phyloP scores from a whole-genome alignment of 2,797 vertebrate species.

The Rhodeus uyekii region DNA sequence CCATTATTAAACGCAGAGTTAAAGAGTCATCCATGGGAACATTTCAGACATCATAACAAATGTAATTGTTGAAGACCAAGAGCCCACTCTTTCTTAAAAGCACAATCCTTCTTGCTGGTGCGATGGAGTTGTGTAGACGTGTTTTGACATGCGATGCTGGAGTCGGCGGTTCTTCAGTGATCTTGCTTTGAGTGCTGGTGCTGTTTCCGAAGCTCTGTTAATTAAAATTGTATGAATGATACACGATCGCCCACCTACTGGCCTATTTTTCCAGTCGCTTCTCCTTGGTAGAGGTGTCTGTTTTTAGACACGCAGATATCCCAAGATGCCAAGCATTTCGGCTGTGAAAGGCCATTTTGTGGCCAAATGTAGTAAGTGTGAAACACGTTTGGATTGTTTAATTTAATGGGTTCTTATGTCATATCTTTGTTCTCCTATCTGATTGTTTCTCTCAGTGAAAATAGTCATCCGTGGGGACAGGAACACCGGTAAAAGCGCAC shows the following conservation, averaged over 20 bases:
- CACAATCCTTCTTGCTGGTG: no score
- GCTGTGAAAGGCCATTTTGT: neutral
- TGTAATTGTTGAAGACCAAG: neutral
- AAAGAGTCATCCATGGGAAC: neutral
- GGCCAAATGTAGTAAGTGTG: neutral
- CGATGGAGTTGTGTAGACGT: neutral
- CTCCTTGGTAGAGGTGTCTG: conserved; percentile 23
- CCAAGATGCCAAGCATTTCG: neutral
- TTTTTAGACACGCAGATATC: conserved; percentile 4
- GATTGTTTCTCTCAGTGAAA: conserved; percentile 72
- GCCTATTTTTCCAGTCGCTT: conserved; percentile 53
- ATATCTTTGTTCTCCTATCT: neutral
- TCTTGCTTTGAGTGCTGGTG: conserved; percentile 12
- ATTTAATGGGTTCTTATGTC: neutral
- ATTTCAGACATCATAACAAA: neutral
- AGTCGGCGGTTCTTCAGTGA: conserved; percentile 23
- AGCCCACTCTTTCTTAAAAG: neutral
- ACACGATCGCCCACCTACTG: conserved; percentile 53
- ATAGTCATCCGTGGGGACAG: conserved; percentile 86
- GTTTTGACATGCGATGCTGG: conserved; percentile 39
- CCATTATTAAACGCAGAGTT: neutral
- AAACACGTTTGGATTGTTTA: neutral
- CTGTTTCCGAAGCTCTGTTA: conserved; percentile 35
- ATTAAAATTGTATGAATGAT: conserved; percentile 55
- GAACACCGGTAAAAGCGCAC: conserved; percentile 83